Percentiles rank a stretch among this genome's conserved stretches.
Conservation (phyloP, 2,797 vertebrate genomes). For the Chaetophractus vellerosus region DNA sequence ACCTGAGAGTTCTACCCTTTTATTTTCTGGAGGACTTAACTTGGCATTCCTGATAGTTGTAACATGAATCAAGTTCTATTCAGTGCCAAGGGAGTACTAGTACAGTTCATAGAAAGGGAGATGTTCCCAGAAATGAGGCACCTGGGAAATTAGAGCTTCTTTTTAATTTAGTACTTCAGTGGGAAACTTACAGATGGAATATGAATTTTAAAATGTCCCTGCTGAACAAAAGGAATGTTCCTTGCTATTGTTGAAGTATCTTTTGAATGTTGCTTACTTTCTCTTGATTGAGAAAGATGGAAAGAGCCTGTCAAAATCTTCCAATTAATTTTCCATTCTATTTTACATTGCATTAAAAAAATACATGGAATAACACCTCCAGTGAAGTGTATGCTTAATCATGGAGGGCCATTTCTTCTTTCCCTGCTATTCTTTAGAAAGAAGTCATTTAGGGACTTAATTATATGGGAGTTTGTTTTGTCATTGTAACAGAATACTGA, state of each 20-base stretch:
- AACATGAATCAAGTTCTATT: conserved; percentile 57
- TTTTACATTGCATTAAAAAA: conserved; percentile 7
- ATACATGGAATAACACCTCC: neutral
- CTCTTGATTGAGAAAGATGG: conserved; percentile 69
- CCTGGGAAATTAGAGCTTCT: conserved; percentile 79
- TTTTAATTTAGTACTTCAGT: conserved; percentile 75
- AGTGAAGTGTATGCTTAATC: neutral
- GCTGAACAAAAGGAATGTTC: conserved; percentile 14
- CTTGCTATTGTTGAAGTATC: conserved; percentile 76
- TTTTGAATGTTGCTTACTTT: conserved; percentile 62
- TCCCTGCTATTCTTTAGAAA: conserved; percentile 13
- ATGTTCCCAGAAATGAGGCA: conserved; percentile 73
- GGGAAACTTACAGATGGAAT: conserved; percentile 67
- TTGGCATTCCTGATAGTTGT: neutral
- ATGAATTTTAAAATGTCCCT: conserved; percentile 76
- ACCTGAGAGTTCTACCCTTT: neutral
- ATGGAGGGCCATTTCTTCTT: neutral
- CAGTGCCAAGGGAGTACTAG: neutral
- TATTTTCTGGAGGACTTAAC: conserved; percentile 21
- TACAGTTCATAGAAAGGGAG: neutral
- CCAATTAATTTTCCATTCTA: conserved; percentile 48
- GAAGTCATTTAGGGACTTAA: neutral
- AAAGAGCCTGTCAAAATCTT: conserved; percentile 50
- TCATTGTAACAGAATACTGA: neutral
- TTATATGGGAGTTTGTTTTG: conserved; percentile 4